A percentile compares a stretch with the other conserved stretches of the same genome.
phyloP scores from a whole-genome alignment of 1,140 invertebrate species.

The Cydia amplana region DNA sequence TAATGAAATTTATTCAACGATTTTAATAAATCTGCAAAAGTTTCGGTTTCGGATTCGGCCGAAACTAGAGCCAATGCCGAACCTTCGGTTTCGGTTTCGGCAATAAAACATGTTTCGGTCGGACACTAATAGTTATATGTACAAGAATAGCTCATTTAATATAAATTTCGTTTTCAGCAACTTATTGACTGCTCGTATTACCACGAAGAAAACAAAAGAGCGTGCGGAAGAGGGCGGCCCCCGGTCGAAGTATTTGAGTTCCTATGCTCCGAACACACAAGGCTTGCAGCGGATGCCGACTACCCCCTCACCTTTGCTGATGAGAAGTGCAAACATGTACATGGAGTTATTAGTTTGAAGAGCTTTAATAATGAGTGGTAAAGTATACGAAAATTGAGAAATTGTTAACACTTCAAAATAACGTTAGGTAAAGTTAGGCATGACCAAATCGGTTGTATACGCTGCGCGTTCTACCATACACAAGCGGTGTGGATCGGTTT shows the following conservation, averaged over 20 bases:
- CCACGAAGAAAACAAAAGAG: conserved; percentile 78
- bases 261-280: conserved; percentile 80
- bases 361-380: conserved; percentile 34
- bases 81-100: too few species aligned
- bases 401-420: not conserved
- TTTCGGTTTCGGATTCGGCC: too few species aligned
- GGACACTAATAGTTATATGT: too few species aligned
- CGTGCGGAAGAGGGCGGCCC: conserved; percentile 88
- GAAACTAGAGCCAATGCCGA: too few species aligned
- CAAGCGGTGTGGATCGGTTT: too few species aligned
- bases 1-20: too few species aligned
- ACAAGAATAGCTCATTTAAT: too few species aligned
- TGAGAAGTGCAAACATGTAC: conserved; percentile 55
- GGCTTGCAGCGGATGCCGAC: conserved; percentile 77
- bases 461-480: too few species aligned
- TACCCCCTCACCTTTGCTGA: conserved; percentile 82
- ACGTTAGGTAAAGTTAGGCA: too few species aligned
- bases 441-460: too few species aligned
- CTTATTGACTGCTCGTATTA: conserved; percentile 87
- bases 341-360: not conserved
- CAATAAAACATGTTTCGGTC: too few species aligned
- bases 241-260: conserved; percentile 84
- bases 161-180: conserved; percentile 64
- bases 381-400: not conserved
- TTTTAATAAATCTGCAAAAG: too few species aligned